Conservation (phyloP, 2,797 vertebrate genomes). For the Characodon lateralis region DNA sequence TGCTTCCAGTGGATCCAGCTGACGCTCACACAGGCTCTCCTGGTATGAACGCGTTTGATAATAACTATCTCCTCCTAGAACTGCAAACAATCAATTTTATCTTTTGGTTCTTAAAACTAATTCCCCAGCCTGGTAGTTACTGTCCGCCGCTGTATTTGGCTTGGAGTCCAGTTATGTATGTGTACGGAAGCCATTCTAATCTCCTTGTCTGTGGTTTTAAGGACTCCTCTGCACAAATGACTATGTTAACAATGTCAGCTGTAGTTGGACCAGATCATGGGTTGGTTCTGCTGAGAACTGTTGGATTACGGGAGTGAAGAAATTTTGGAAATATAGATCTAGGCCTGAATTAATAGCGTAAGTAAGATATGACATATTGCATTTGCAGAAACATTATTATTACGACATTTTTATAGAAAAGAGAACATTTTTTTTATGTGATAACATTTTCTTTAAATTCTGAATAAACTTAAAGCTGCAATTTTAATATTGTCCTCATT, state of each 20-base stretch:
- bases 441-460: not conserved
- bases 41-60: slow-evolving; percentile 20
- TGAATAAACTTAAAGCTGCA: not conserved
- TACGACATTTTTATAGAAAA: not conserved
- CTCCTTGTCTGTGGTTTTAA: slow-evolving; percentile 26
- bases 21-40: slow-evolving; percentile 6
- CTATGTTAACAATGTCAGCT: slow-evolving; percentile 67
- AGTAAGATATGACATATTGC: slow-evolving; percentile 25
- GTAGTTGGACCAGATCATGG: slow-evolving; percentile 54
- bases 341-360: fast-evolving
- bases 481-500: not conserved
- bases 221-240: slow-evolving; percentile 76
- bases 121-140: not conserved
- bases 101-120: not conserved
- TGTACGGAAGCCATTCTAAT: not conserved
- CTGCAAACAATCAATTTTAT: not conserved
- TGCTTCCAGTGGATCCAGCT: slow-evolving; percentile 17
- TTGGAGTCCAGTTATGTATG: not conserved
- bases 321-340: fast-evolving
- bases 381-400: not conserved
- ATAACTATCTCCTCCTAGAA: not conserved
- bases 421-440: not conserved
- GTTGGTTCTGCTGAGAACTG: slow-evolving; percentile 40
- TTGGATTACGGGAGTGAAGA: slow-evolving; percentile 32
- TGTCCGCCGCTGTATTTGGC: not conserved